Evolutionary conservation across 2,888 invertebrate species (phyloP).

Genomic region (Pyrocoelia pectoralis): DNA sequence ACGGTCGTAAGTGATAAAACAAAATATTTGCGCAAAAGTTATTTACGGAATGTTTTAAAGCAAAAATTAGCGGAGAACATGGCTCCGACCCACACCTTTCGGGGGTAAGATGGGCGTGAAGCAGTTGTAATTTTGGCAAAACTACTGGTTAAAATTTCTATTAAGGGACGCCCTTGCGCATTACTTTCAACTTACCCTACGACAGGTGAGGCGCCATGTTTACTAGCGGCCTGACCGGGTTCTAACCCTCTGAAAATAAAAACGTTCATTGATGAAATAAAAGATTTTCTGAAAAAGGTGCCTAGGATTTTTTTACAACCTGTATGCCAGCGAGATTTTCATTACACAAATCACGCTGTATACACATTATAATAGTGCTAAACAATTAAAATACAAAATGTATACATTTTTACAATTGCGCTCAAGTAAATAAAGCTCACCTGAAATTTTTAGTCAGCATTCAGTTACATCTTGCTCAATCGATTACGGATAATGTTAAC

Average conservation of each 20-base stretch:
- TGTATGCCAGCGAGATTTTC: too few relatives aligned
- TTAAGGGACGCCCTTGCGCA: conserved; percentile 33
- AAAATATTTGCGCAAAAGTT: conserved; percentile 1
- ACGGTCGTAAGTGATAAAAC: background rate
- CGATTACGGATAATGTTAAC: too few relatives aligned
- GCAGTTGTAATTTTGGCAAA: too few relatives aligned
- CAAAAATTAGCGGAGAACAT: conserved; percentile 31
- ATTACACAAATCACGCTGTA: too few relatives aligned
- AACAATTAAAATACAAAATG: too few relatives aligned
- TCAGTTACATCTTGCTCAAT: too few relatives aligned
- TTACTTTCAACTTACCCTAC: conserved; percentile 67
- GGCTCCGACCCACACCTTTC: conserved; percentile 42
- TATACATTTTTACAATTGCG: too few relatives aligned
- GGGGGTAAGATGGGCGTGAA: conserved; percentile 40
- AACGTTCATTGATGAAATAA: conserved; percentile 2
- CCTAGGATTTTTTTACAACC: too few relatives aligned
- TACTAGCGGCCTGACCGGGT: conserved; percentile 58
- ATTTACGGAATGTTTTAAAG: background rate
- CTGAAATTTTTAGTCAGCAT: too few relatives aligned
- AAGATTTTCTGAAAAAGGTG: background rate
- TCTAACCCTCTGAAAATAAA: conserved; percentile 72
- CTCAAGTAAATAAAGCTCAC: too few relatives aligned
- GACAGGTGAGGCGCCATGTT: conserved; percentile 63
- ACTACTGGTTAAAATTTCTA: too few relatives aligned
- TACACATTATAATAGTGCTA: too few relatives aligned